Conservation (phyloP, 2,888 invertebrate genomes). For the Seira sanloemensis region DNA sequence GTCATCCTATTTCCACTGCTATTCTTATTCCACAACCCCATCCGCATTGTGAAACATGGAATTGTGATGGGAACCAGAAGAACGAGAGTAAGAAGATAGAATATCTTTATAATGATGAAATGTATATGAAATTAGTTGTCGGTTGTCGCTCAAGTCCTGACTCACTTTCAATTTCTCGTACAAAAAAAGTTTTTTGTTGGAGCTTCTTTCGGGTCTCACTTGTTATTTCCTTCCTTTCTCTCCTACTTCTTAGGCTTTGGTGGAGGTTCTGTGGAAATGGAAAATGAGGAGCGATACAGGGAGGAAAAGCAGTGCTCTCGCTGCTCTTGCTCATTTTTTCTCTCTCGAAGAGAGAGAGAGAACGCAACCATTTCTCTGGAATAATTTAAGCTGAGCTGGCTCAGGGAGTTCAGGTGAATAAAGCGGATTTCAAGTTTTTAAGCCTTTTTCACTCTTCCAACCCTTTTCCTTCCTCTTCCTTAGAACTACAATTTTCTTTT, state of each 20-base stretch:
- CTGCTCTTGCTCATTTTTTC: slow-evolving; percentile 11
- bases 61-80: neutral
- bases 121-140: slow-evolving; percentile 46
- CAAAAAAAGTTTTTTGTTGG: neutral
- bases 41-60: neutral
- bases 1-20: neutral
- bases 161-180: slow-evolving; percentile 51
- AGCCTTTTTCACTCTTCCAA: slow-evolving; percentile 29
- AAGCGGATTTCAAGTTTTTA: slow-evolving; percentile 58
- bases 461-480: slow-evolving; percentile 13
- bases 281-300: slow-evolving; percentile 3
- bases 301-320: neutral
- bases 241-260: neutral
- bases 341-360: slow-evolving; percentile 8
- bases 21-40: neutral
- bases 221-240: slow-evolving; percentile 7
- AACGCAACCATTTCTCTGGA: slow-evolving; percentile 37
- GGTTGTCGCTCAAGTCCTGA: slow-evolving; percentile 24
- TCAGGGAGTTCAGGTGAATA: slow-evolving; percentile 59
- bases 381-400: slow-evolving; percentile 51
- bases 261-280: neutral
- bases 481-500: slow-evolving; percentile 2
- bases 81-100: neutral
- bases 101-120: slow-evolving; percentile 20
- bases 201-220: slow-evolving; percentile 12